Evolutionary conservation across 2,888 invertebrate species (phyloP), one percentile per base, ranked within the genome.

Genomic region (Rhopalosiphum nymphaeae): DNA sequence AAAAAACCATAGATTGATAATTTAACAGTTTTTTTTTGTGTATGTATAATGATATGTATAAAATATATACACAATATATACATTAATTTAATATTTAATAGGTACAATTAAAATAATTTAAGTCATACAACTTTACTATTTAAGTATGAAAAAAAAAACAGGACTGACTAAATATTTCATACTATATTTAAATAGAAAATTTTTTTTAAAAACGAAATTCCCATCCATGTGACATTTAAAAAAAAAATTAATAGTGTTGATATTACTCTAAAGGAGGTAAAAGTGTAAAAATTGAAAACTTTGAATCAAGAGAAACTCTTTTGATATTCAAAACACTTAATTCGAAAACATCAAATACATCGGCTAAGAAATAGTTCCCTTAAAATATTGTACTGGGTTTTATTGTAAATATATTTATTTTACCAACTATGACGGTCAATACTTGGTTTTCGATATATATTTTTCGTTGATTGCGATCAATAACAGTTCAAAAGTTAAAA

Each of bases 381-480:
- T 16, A 84, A 57, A 84, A 89, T 25, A 53, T 46, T 44, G n/a
- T 85, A 46, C 29, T 2, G 26, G 78, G 78, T 67, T 67, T 44
- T 49, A 67, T 87, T 16, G 42, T 53, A 21, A 11, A 56, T 56
- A 91, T 29, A 42, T 87, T 92, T 67, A 61, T 92, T 89, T 89
- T n/a, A 88, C 49, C 53, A 49, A 42, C 56, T 56, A 42, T 61
- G 84, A 89, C 89, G 93, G 88, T 89, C 89, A 78, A 53, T 89
- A 93, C 93, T 89, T 57, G 57, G 84, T 89, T 93, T 92, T 57
- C 3, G 89, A 93, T 84, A 93, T 84, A 93, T 93, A 56, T 91
- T 56, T 84, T 53, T 42, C 25, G 46, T 90, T 3, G 78, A 89
- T 85, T 57, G 85, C n/a, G 46, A 90, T 93, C 89, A 44, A 57